These are phyloP conservation scores for Callionymus lyra DNA, from an alignment of 2,113 vertebrate genomes.

Conservation along the genomic window DNA sequence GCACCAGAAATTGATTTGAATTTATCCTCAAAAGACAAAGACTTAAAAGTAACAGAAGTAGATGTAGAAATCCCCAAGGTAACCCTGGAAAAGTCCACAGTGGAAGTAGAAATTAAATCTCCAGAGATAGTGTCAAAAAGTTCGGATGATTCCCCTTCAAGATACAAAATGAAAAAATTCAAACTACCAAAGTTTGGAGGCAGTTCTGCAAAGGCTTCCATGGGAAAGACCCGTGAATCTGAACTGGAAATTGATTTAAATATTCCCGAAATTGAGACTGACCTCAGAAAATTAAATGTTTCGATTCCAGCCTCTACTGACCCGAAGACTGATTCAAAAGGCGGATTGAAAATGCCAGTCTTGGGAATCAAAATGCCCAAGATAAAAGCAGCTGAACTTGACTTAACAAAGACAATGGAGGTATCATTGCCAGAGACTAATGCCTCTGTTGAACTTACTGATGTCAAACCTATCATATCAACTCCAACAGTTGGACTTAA, in stretches of 20 bases:
- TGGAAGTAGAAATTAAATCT: conserved; percentile 3
- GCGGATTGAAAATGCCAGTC: background rate
- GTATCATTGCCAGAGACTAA: no score
- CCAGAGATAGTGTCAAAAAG: conserved; percentile 3
- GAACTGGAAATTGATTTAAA: conserved; percentile 4
- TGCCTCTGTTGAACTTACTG: no score
- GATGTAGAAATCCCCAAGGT: conserved; percentile 6
- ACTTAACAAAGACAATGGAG: no score
- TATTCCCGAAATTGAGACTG: background rate
- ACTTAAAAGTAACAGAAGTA: conserved; percentile 14
- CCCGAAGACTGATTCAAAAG: background rate
- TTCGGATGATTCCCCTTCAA: conserved; percentile 6
- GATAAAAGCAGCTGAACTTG: background rate
- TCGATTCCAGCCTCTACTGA: no score
- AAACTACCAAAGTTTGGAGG: conserved; percentile 11
- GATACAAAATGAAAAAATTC: background rate
- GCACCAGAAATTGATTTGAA: conserved; percentile 19
- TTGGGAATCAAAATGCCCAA: background rate
- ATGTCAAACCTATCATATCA: no score
- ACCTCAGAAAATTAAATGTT: no score
- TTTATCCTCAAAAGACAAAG: conserved; percentile 14
- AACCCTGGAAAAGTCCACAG: no score
- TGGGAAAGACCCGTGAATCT: conserved; percentile 4
- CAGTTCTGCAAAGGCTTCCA: conserved; percentile 2
- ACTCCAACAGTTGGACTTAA: no score